Conservation (phyloP, 2,113 vertebrate species). For the Arenaria interpres region DNA sequence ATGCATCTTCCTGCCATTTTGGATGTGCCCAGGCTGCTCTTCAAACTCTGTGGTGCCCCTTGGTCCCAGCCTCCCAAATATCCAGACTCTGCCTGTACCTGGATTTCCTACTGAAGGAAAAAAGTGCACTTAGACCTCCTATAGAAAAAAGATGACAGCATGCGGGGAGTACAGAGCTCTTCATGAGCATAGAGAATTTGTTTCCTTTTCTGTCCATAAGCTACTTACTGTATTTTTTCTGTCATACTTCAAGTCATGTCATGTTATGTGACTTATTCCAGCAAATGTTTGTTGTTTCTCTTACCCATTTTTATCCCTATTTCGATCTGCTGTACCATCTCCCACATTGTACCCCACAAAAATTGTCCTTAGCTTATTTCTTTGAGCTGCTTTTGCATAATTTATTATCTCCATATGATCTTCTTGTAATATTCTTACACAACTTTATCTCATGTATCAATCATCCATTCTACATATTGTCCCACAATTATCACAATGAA, state of each 20-base stretch:
- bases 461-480: constrained; percentile 62
- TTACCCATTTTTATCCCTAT: neutral
- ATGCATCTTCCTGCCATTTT: neutral
- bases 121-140: neutral
- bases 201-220: neutral
- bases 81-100: neutral
- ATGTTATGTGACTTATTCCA: neutral
- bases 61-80: accelerated
- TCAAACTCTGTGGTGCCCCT: neutral
- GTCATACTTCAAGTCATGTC: neutral
- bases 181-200: neutral
- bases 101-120: neutral
- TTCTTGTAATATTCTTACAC: constrained; percentile 51
- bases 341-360: neutral
- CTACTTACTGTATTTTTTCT: neutral
- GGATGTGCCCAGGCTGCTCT: neutral
- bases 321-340: neutral
- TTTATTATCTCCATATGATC: constrained; percentile 65
- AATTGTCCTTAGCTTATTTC: constrained; percentile 34
- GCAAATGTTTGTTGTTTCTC: neutral
- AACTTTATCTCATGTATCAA: constrained; percentile 70
- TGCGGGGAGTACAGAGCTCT: neutral
- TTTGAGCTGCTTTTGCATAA: constrained; percentile 23
- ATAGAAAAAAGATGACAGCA: neutral
- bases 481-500: constrained; percentile 67